Base-by-base conservation (phyloP, 2,888 invertebrate species). In the Acanthacorydalis orientalis region DNA sequence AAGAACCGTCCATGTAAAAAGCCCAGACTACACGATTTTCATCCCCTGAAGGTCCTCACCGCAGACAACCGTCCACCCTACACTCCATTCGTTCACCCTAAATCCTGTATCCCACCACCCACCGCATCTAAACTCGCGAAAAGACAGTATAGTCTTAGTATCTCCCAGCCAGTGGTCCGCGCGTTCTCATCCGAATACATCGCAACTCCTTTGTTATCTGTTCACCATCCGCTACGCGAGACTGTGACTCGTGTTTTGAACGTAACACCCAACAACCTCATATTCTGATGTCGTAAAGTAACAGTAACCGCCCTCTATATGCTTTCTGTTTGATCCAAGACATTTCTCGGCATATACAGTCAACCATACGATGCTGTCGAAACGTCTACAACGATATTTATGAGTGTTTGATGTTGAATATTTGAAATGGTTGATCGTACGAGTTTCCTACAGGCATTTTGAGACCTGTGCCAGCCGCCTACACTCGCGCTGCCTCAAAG, bases 311-410 rank as follows among this genome's bases (percentile, higher is more conserved):
- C 63, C 64, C 62, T 62, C 64, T 65, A 65, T 64, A 64, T 65
- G 66, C 64, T 66, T 66, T 64, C 64, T 64, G 64, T 65, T 65
- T 65, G 66, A 66, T 66, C 65, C 61, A 60, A 61, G 62, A 63
- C 63, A 62, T 64, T 64, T 64, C 59, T 60, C 59, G 57, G 58
- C 23, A 23, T 58, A 59, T 55, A 53, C 53, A 57, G 55, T 51
- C 52, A 58, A 50, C 60, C 64, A 61, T 51, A 12, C 49, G 51
- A 51, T 55, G 53, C 53, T 45, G 51, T 50, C 50, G 46, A 42
- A 31, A 39, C 41, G 43, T 51, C 46, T 51, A 48, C 34, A 46
- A 41, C 33, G 43, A 32, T 37, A 46, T 48, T 43, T 45, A 44
- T 39, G 31, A 31, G 48, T 16, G 32, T 44, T 50, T 51, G 48